Evolutionary conservation across 2,888 invertebrate species (phyloP), one percentile per base, ranked within the genome.

Genomic region (Cryptocephalus primarius): DNA sequence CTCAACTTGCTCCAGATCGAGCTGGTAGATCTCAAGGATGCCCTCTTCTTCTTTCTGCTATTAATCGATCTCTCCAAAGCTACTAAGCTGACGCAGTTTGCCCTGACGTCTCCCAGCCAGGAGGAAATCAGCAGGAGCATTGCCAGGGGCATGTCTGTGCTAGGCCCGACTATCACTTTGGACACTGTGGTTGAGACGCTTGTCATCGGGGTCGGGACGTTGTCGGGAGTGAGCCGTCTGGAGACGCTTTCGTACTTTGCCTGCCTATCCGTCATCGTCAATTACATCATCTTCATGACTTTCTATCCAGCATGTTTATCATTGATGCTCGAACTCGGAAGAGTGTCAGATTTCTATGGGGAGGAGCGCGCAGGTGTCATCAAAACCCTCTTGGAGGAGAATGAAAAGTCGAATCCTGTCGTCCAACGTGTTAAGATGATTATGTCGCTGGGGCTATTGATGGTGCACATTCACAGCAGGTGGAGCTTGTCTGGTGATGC

Each of bases 291-390:
- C 14, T 92, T 95, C 60, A 89, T 94, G 77, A 91, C 92, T 0
- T 91, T 95, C 64, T 94, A 92, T 68, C 94, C 94, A 1, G 90
- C 94, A 8, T 92, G 90, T 60, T 74, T 95, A 39, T 88, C 92
- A 2, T 74, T 95, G 12, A 85, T 93, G 44, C 77, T 93, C 12
- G 93, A 95, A 76, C 78, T 84, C 64, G 61, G 62, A 1, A 56
- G 58, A 51, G 50, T 62, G 40, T 58, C 60, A 8, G 61, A 62
- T 53, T 56, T 57, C 42, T 62, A 62, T 49, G 60, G 60, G 12
- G 60, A 64, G 48, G 60, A 61, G 42, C 55, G 56, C 39, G 55
- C 56, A 13, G 42, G 54, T 6, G 54, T 62, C 73, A 70, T 60
- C 9, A 59, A 59, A 36, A 59, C 55, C 50, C 47, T 61, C 33